Evolutionary conservation across 2,888 invertebrate genomes (phyloP).

Genomic region (Polymixis lichenea): DNA sequence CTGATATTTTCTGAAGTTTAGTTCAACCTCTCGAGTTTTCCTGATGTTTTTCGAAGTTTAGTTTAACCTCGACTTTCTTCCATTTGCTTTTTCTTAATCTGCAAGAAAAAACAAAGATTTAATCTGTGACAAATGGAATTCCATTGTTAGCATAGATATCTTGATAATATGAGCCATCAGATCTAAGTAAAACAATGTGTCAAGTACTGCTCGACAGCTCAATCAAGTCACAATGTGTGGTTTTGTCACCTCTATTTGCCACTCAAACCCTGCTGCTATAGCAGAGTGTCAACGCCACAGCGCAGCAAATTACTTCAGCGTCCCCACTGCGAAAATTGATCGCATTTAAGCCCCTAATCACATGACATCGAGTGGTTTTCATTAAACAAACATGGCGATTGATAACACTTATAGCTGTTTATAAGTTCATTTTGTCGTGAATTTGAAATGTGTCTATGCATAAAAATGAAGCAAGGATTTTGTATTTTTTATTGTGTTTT

Average conservation of each 20-base stretch:
- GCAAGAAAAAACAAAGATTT: no score
- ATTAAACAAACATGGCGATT: slow-evolving; percentile 44
- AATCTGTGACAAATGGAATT: neutral
- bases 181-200: neutral
- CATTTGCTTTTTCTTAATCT: neutral
- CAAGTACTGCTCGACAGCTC: neutral
- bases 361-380: slow-evolving; percentile 51
- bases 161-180: neutral
- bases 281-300: slow-evolving; percentile 31
- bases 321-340: slow-evolving; percentile 60
- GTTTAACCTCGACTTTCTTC: neutral
- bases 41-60: neutral
- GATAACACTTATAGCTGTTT: slow-evolving; percentile 16
- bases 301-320: slow-evolving; percentile 53
- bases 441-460: neutral
- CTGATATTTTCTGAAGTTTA: neutral
- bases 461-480: neutral
- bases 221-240: neutral
- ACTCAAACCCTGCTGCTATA: slow-evolving; percentile 14
- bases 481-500: neutral
- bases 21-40: neutral
- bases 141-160: neutral
- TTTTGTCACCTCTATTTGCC: slow-evolving; percentile 10
- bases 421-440: slow-evolving; percentile 22
- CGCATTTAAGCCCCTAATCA: slow-evolving; percentile 60